Evolutionary conservation across 2,113 vertebrate species (phyloP).

Genomic region (Nasalis larvatus): DNA sequence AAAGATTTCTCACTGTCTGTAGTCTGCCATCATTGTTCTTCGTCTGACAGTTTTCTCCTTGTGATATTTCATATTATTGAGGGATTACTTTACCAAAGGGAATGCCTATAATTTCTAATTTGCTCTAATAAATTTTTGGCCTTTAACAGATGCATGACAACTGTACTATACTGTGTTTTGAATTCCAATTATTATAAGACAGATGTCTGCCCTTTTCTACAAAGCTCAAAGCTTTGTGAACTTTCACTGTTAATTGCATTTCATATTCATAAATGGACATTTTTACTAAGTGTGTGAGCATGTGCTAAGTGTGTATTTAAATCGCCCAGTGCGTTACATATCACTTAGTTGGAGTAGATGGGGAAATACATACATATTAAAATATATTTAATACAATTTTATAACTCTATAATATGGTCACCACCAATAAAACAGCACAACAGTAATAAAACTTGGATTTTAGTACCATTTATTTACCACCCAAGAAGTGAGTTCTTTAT

Average conservation of each 20-base stretch:
- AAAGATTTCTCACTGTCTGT: not conserved
- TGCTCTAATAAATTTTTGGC: constrained; percentile 68
- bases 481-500: not conserved
- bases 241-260: constrained; percentile 51
- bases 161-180: constrained; percentile 45
- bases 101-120: constrained; percentile 66
- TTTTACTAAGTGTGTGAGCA: constrained; percentile 18
- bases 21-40: not conserved
- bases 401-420: not conserved
- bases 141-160: constrained; percentile 72
- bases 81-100: constrained; percentile 45
- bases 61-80: constrained; percentile 13
- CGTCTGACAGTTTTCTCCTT: not conserved
- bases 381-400: not conserved
- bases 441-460: not conserved
- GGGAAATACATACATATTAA: not conserved
- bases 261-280: constrained; percentile 43
- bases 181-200: constrained; percentile 68
- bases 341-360: not conserved
- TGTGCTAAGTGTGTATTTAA: not conserved
- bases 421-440: not conserved
- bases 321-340: not conserved
- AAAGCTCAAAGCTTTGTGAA: constrained; percentile 61
- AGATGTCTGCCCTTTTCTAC: constrained; percentile 69
- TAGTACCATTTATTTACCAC: not conserved